Evolutionary conservation across 1,140 invertebrate species (phyloP).

Genomic region (Armadillidium nasatum): DNA sequence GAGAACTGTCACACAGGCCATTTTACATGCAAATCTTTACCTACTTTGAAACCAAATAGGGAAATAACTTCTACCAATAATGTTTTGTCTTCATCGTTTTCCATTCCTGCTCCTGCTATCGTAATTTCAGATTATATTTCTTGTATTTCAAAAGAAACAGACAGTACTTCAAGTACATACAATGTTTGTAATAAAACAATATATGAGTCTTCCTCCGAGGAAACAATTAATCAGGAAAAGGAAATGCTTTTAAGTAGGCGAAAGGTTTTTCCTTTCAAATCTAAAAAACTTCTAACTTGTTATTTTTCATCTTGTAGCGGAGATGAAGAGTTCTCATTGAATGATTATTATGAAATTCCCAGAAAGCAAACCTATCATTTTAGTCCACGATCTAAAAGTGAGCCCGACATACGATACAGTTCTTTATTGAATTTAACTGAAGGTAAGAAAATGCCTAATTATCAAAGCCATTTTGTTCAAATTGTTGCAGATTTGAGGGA

Average conservation of each 20-base stretch:
- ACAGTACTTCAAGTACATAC: constrained; percentile 24
- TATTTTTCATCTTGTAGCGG: constrained; percentile 39
- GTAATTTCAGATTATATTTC: constrained; percentile 14
- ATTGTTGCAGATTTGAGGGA: constrained; percentile 25
- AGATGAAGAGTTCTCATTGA: constrained; percentile 27
- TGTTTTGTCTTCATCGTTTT: constrained; percentile 25
- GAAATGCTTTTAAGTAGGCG: no score
- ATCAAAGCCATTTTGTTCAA: constrained; percentile 31
- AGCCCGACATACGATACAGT: constrained; percentile 27
- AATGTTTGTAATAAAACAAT: constrained; percentile 37
- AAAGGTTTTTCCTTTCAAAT: constrained; percentile 34
- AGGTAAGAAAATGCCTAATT: constrained; percentile 9
- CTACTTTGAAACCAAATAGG: no score
- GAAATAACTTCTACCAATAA: no score
- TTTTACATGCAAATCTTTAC: no score
- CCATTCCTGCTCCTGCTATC: constrained; percentile 33
- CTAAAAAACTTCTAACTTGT: constrained; percentile 27
- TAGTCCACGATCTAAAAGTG: constrained; percentile 30
- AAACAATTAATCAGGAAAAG: constrained; percentile 12
- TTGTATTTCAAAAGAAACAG: not conserved
- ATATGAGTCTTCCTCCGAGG: constrained; percentile 31
- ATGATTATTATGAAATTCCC: constrained; percentile 36
- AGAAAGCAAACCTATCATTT: constrained; percentile 25
- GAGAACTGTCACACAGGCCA: no score
- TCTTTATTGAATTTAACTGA: not conserved